Percentiles rank a stretch among this genome's conserved stretches.
Evolutionary conservation across 2,113 vertebrate genomes (phyloP).

Genomic region (Paralichthys olivaceus): DNA sequence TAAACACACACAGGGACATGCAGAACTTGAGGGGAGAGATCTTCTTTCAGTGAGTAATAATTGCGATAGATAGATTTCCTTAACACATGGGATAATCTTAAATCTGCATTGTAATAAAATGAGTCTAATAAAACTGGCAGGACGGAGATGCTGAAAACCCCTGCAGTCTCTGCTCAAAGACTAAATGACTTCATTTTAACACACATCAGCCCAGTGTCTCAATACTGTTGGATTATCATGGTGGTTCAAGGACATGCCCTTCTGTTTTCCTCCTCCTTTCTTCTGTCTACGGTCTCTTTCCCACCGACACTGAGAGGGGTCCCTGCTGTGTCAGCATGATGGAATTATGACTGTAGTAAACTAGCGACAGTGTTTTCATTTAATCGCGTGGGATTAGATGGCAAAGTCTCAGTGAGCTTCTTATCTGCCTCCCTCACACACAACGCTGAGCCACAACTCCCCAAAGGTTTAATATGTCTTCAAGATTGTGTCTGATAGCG

Average conservation of each 20-base stretch:
- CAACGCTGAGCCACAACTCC: background rate
- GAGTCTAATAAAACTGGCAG: background rate
- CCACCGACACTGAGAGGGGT: background rate
- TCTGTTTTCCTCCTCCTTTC: background rate
- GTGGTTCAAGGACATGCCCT: background rate
- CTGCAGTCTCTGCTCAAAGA: background rate
- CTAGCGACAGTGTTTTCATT: slow-evolving; percentile 1
- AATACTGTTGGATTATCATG: background rate
- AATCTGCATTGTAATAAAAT: background rate
- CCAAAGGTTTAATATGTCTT: slow-evolving; percentile 6
- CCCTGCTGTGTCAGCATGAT: slow-evolving; percentile 13
- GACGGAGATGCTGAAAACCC: background rate
- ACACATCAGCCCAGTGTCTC: background rate
- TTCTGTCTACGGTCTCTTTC: too few relatives aligned
- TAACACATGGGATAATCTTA: background rate
- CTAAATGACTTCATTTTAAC: background rate
- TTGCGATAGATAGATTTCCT: background rate
- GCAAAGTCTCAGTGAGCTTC: slow-evolving; percentile 3
- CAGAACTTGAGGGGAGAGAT: too few relatives aligned
- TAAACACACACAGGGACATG: too few relatives aligned
- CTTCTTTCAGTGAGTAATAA: background rate
- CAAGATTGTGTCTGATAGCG: slow-evolving; percentile 15
- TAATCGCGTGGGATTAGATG: background rate
- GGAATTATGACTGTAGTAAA: slow-evolving; percentile 10
- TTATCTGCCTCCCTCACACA: slow-evolving; percentile 12